Base-by-base conservation (phyloP, 2,888 invertebrate species). In the Trissolcus brochymenae region DNA sequence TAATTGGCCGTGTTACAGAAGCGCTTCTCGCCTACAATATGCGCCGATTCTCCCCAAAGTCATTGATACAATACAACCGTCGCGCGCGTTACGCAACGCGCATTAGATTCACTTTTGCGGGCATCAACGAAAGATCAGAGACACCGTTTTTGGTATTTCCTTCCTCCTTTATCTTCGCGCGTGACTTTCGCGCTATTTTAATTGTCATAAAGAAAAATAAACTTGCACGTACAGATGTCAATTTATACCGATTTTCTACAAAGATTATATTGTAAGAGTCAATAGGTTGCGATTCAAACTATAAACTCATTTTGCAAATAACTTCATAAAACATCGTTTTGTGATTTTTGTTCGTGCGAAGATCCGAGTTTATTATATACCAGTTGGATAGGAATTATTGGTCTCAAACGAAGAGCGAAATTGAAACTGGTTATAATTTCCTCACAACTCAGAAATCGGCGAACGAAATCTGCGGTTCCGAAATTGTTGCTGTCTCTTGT, bases 1-100 rank as follows among this genome's bases (percentile, higher is more conserved):
- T 78, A 78, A 78, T 78, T 78, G 75, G 75, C 71, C 54, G 35
- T 64, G 78, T 78, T 78, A 75, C 78, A 78, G 71, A 74, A 78
- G 74, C 73, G 65, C 60, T 54, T 64, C 70, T 64, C 65, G 71
- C 35, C 75, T 51, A 65, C 74, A 67, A 66, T 78, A 62, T 55
- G 67, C 71, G 40, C 53, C 60, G 57, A 14, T 50, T 43, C 59
- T 49, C 7, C 35, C 50, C 75, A 74, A 75, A 75, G 71, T 74
- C 75, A 78, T 75, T 78, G 74, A 71, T 74, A 78, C 64, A 67
- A 66, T 67, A 53, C 35, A 35, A 1, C 35, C 35, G 35, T 35
- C 9, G 35, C 51, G 19, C 46, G 56, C 17, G 54, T 74, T 72
- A 43, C 68, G 71, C 60, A 74, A 78, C 17, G 51, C 19, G 16